Conservation (phyloP, 2,113 vertebrate genomes). For the Athene cunicularia region DNA sequence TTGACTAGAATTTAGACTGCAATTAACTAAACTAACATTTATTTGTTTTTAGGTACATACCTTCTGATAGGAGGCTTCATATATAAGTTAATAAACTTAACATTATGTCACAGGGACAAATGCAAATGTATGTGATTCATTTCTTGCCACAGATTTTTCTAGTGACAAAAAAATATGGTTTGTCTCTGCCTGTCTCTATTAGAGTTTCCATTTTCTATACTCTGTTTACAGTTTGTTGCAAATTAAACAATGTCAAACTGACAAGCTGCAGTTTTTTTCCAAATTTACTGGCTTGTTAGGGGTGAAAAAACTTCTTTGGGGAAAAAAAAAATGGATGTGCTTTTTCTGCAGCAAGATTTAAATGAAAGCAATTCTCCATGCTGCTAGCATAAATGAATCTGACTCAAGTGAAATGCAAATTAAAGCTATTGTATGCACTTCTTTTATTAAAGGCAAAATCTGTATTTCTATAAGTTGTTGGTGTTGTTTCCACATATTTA, state of each 20-base stretch:
- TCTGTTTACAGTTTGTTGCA: constrained; percentile 49
- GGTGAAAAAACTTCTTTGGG: constrained; percentile 23
- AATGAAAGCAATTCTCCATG: constrained; percentile 28
- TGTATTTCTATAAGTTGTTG: background rate
- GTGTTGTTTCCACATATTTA: background rate
- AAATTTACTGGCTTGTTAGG: constrained; percentile 46
- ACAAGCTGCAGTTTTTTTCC: constrained; percentile 27
- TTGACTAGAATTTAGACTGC: background rate
- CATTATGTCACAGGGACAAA: constrained; percentile 15
- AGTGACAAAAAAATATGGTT: constrained; percentile 38
- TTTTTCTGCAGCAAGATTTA: constrained; percentile 35
- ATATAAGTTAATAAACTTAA: constrained; percentile 17
- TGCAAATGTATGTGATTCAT: constrained; percentile 19
- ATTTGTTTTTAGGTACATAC: constrained; percentile 42
- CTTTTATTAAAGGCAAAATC: background rate
- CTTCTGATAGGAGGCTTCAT: constrained; percentile 17
- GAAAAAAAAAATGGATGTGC: background rate
- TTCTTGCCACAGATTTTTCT: constrained; percentile 38
- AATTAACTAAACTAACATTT: constrained; percentile 35
- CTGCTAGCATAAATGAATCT: constrained; percentile 5
- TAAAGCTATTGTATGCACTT: background rate
- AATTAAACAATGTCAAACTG: constrained; percentile 61
- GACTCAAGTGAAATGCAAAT: constrained; percentile 10
- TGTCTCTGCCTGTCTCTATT: constrained; percentile 36
- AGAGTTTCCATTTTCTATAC: constrained; percentile 40